Conservation (phyloP, 2,888 invertebrate species). For the Eumerus sabulonum region DNA sequence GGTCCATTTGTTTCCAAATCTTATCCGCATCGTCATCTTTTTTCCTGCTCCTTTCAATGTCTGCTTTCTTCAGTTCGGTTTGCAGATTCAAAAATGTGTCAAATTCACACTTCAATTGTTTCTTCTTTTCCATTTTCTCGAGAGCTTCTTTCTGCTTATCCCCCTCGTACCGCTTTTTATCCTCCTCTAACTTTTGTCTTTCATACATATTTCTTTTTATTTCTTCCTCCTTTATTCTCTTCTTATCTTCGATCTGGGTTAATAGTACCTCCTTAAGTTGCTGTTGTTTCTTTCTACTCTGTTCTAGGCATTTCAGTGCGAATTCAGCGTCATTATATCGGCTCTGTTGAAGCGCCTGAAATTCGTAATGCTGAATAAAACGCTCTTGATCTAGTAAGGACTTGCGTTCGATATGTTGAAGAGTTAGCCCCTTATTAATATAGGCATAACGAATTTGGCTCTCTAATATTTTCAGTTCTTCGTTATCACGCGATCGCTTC, state of each 20-base stretch:
- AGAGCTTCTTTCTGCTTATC: too few relatives aligned
- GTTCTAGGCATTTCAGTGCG: conserved; percentile 74
- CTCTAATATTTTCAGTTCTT: conserved; percentile 82
- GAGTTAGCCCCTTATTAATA: too few relatives aligned
- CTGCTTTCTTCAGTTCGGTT: conserved; percentile 76
- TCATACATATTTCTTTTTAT: conserved; percentile 80
- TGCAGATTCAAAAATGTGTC: conserved; percentile 78
- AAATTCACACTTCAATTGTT: conserved; percentile 77
- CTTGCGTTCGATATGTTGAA: too few relatives aligned
- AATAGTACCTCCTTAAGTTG: conserved; percentile 75
- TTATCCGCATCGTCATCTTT: too few relatives aligned
- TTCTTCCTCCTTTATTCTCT: conserved; percentile 80
- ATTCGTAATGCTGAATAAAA: conserved; percentile 75
- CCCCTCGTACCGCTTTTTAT: conserved; percentile 75
- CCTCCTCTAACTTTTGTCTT: conserved; percentile 79
- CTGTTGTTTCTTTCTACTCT: conserved; percentile 65
- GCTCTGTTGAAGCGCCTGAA: conserved; percentile 76
- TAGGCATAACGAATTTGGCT: conserved; percentile 73
- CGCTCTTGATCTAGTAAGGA: too few relatives aligned
- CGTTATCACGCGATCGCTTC: conserved; percentile 80
- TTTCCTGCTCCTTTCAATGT: conserved; percentile 72
- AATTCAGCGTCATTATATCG: conserved; percentile 71
- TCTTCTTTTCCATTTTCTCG: conserved; percentile 73
- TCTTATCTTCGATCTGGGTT: conserved; percentile 77
- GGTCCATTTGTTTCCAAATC: conserved; percentile 77